phyloP scores from a whole-genome alignment of 2,113 vertebrate genomes.

The Anolis carolinensis region DNA sequence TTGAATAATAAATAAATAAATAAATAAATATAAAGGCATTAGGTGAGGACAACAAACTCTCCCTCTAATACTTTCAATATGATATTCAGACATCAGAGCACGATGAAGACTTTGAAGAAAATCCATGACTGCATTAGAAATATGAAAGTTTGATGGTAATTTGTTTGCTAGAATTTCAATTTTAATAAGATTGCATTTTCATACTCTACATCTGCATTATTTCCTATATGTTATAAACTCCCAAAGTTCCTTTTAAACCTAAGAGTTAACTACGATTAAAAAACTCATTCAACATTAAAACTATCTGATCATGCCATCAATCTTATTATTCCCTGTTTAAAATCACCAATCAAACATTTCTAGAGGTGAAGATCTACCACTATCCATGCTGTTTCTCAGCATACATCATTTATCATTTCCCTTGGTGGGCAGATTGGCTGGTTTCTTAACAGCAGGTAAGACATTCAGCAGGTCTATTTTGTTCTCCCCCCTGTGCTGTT shows the following conservation, averaged over 20 bases:
- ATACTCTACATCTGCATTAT: neutral
- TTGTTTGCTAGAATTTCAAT: neutral
- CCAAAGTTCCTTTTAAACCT: neutral
- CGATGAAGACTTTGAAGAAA: neutral
- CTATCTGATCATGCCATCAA: neutral
- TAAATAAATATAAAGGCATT: too few species aligned
- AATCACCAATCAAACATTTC: neutral
- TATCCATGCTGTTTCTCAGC: neutral
- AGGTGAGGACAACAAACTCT: neutral
- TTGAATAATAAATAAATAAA: too few species aligned
- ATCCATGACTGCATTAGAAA: neutral
- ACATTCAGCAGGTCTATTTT: neutral
- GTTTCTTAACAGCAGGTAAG: conserved; percentile 7
- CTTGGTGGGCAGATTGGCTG: conserved; percentile 21
- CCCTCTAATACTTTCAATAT: neutral
- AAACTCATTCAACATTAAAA: neutral
- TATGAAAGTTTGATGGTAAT: neutral
- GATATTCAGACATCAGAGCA: neutral
- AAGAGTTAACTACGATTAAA: conserved; percentile 10
- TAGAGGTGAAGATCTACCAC: neutral
- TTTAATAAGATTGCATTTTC: neutral
- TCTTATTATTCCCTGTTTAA: neutral
- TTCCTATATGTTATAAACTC: neutral
- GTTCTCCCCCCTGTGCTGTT: neutral
- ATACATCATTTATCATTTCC: neutral